Base-by-base conservation (phyloP, 1,140 invertebrate species). In the Cephus cinctus region DNA sequence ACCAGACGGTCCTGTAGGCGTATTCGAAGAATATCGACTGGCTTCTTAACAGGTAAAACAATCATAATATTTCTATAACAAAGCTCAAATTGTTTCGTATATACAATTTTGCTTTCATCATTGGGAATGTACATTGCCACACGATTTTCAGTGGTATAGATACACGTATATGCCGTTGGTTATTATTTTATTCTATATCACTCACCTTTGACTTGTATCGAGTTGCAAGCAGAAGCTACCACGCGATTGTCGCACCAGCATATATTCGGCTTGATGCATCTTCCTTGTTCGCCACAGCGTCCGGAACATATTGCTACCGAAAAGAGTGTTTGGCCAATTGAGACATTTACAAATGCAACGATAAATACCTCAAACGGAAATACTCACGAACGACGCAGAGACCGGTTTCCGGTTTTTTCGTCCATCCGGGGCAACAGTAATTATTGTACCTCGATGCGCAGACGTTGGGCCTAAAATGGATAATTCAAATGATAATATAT, bases 381-480 rank as follows among this genome's bases (percentile, higher is more conserved):
- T 75, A 88, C 89, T 89, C 83, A 92, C 89, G 90, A 58, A 90
- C 84, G 55, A 90, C 81, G 72, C 90, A 93, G 18, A 89, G 77
- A 47, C 83, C 82, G 8, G 83, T 84, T 39, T 83, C 80, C 1
- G 80, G 80, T 58, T 87, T 86, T 50, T 82, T 81, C 5, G 81
- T 82, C 90, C 90, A 93, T 11, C 90, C 90, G 1, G 87, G 85
- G 77, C 90, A 93, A 73, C 90, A 93, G 61, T 85, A 86, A 54
- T 80, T 85, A 59, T 81, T 80, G 59, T 80, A 74, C 55, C 83
- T 80, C 32, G 80, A 79, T 53, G 87, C 81, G 66, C 90, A 93
- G 5, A 92, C 85, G 71, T 93, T 89, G 3, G 88, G 87, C 42
- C 87, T 88, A 79, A 3, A 83, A 84, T 43, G 66, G 56, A 61